Evolutionary conservation across 1,140 invertebrate species (phyloP).

Genomic region (Sinella curviseta): DNA sequence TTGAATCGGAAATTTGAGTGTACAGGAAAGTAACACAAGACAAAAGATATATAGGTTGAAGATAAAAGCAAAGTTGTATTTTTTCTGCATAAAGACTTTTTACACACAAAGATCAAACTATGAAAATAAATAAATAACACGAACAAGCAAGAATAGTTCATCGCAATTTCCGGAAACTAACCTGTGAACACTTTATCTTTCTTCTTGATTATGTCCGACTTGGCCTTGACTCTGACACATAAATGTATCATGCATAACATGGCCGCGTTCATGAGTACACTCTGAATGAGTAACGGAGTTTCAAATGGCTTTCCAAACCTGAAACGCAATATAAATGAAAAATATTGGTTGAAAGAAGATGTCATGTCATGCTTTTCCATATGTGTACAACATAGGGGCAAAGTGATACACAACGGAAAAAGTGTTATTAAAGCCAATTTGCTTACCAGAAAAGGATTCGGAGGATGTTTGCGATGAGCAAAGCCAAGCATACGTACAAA

Average conservation of each 20-base stretch:
- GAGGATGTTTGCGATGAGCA: conserved; percentile 92
- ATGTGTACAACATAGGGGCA: no score
- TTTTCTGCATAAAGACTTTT: no score
- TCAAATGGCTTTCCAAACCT: conserved; percentile 99
- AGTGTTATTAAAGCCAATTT: not conserved
- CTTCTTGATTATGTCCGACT: conserved; percentile 74
- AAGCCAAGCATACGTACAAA: conserved; percentile 89
- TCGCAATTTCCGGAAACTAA: no score
- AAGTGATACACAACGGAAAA: not conserved
- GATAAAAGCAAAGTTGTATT: no score
- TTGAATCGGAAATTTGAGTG: no score
- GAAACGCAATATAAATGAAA: conserved; percentile 53
- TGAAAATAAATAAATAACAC: not conserved
- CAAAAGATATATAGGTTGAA: no score
- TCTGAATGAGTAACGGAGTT: conserved; percentile 89
- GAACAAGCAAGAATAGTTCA: not conserved
- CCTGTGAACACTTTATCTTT: conserved; percentile 75
- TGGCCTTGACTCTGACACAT: conserved; percentile 83
- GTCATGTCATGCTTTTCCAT: not conserved
- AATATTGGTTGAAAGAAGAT: conserved; percentile 13
- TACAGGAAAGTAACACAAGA: no score
- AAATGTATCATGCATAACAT: conserved; percentile 96
- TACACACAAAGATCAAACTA: no score
- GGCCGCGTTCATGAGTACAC: conserved; percentile 93
- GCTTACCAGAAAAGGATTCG: conserved; percentile 96